These are phyloP conservation scores for Leptodactylus fuscus DNA, from an alignment of 2,113 vertebrate genomes.

Conservation along the genomic window DNA sequence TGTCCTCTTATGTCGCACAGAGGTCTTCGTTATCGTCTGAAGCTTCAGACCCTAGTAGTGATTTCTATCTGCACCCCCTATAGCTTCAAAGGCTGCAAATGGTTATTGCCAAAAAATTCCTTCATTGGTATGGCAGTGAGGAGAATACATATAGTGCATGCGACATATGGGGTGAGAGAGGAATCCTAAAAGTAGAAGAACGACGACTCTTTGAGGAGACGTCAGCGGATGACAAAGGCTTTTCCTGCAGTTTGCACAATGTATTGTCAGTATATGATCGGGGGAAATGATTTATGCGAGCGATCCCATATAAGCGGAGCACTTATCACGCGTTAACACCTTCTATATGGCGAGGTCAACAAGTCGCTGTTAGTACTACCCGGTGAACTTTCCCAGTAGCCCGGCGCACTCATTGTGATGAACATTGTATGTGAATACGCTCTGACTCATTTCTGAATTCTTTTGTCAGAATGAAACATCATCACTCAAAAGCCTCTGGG, in stretches of 20 bases:
- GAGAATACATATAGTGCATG: too few species aligned
- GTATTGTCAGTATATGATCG: background rate
- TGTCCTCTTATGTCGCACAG: too few species aligned
- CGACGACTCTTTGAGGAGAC: background rate
- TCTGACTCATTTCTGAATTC: conserved; percentile 34
- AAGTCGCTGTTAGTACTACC: background rate
- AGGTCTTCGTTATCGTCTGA: too few species aligned
- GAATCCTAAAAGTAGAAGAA: background rate
- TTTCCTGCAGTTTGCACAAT: background rate
- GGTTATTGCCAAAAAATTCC: too few species aligned
- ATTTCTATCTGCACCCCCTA: too few species aligned
- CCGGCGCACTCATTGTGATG: background rate
- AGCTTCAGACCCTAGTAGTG: too few species aligned
- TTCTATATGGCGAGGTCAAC: conserved; percentile 1
- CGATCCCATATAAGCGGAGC: background rate
- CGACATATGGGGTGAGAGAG: too few species aligned
- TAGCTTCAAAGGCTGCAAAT: too few species aligned
- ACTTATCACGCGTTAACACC: background rate
- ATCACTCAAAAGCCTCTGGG: conserved; percentile 40
- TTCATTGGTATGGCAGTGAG: too few species aligned
- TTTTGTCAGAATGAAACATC: conserved; percentile 46
- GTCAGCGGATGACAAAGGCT: background rate
- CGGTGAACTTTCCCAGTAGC: background rate
- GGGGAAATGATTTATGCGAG: background rate
- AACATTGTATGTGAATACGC: conserved; percentile 9